Evolutionary conservation across 2,113 vertebrate genomes (phyloP).

Genomic region (Oryctolagus cuniculus): mOryCun1.1 NC_091434.1:83134501-83135000

Average conservation of each 20-base stretch:
- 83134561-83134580: neutral
- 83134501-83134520: neutral
- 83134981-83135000: no score
- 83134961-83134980: no score
- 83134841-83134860: no score
- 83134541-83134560: neutral
- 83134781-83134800: no score
- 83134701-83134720: neutral
- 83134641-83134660: neutral
- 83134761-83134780: neutral
- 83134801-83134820: no score
- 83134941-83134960: no score
- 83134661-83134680: neutral
- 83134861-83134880: no score
- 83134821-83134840: no score
- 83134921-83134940: no score
- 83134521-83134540: neutral
- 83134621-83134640: neutral
- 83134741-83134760: slow-evolving; percentile 11
- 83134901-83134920: no score
- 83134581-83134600: neutral
- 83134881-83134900: no score
- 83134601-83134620: neutral
- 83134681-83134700: slow-evolving; percentile 10
- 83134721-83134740: neutral